Percentiles rank a stretch among this genome's conserved stretches.
phyloP scores from a whole-genome alignment of 2,888 invertebrate genomes.

The Liodrosophila aerea region DNA sequence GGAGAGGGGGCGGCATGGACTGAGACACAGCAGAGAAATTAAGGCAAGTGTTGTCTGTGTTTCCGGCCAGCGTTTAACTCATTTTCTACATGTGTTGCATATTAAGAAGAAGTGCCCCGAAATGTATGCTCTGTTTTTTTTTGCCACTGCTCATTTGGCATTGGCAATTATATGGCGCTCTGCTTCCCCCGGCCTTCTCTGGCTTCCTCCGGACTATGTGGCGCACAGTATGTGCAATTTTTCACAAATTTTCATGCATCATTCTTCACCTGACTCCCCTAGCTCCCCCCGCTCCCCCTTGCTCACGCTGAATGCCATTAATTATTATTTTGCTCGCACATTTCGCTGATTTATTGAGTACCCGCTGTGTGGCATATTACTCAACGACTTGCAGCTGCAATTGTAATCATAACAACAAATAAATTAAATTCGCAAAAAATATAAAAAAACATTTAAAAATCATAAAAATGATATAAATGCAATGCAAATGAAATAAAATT shows the following conservation, averaged over 20 bases:
- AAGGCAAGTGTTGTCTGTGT: constrained; percentile 70
- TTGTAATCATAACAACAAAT: constrained; percentile 27
- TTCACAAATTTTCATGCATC: constrained; percentile 73
- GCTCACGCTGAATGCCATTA: constrained; percentile 35
- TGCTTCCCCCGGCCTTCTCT: not conserved
- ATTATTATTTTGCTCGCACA: constrained; percentile 74
- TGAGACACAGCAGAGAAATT: constrained; percentile 57
- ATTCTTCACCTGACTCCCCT: constrained; percentile 30
- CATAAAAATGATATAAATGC: constrained; percentile 45
- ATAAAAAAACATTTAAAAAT: constrained; percentile 6
- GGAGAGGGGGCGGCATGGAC: not conserved
- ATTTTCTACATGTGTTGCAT: constrained; percentile 81
- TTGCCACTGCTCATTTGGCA: constrained; percentile 57
- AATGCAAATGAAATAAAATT: constrained; percentile 69
- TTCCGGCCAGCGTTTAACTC: constrained; percentile 76
- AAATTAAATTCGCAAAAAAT: not conserved
- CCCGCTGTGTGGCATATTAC: constrained; percentile 39
- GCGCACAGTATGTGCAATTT: constrained; percentile 69
- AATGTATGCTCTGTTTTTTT: constrained; percentile 27
- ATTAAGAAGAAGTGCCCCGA: constrained; percentile 61
- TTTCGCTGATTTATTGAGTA: constrained; percentile 72
- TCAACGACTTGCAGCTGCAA: constrained; percentile 33
- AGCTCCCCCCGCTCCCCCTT: not conserved
- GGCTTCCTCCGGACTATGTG: too few relatives aligned
- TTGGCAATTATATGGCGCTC: constrained; percentile 52